Conservation (phyloP, 2,113 vertebrate genomes). For the Lynx canadensis region DNA sequence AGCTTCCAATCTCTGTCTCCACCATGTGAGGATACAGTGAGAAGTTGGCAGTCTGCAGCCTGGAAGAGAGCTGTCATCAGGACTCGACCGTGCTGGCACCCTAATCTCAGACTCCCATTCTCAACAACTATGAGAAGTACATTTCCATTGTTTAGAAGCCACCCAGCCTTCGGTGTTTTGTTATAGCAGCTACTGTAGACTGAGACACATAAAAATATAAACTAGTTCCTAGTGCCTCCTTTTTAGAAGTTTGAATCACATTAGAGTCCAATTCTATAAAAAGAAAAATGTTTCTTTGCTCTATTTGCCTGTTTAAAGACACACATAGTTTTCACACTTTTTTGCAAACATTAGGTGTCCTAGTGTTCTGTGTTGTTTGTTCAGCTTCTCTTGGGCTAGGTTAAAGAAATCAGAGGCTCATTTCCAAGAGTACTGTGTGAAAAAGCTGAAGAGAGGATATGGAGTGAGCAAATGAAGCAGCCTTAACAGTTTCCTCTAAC, state of each 20-base stretch:
- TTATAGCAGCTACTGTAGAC: neutral
- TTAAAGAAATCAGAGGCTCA: neutral
- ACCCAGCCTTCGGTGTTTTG: neutral
- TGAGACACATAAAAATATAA: neutral
- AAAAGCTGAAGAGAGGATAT: neutral
- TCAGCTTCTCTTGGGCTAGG: neutral
- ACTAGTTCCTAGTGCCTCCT: neutral
- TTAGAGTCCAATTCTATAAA: neutral
- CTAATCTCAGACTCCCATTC: neutral
- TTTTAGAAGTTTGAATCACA: constrained; percentile 6
- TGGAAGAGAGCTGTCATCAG: neutral
- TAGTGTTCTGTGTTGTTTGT: neutral
- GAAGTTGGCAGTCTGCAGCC: neutral
- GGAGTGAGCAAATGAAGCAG: neutral
- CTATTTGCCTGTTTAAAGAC: constrained; percentile 27
- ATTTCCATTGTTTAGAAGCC: neutral
- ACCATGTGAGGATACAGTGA: neutral
- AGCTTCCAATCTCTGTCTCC: neutral
- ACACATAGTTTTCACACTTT: neutral
- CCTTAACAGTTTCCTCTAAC: neutral
- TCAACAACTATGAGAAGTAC: neutral
- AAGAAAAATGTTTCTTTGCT: neutral
- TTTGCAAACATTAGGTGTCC: neutral
- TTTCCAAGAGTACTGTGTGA: neutral
- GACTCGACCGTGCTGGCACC: neutral